Percentiles rank a stretch among this genome's conserved stretches.
Evolutionary conservation across 2,888 invertebrate genomes (phyloP).

Genomic region (Phyllotreta striolata): DNA sequence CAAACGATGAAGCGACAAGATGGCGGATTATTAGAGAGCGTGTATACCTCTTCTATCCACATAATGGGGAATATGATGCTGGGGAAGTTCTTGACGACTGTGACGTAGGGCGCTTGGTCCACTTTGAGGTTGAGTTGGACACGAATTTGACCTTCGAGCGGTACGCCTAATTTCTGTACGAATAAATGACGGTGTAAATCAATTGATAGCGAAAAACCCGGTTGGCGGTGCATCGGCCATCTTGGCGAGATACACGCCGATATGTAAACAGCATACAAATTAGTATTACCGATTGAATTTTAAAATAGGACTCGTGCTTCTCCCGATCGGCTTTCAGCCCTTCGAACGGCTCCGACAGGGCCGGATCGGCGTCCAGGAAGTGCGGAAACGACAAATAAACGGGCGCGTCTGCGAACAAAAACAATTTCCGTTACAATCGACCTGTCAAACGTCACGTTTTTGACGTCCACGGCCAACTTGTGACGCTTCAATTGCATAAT

Average conservation of each 20-base stretch:
- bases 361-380: slow-evolving; percentile 82
- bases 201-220: too few species aligned
- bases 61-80: slow-evolving; percentile 85
- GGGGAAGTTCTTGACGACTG: slow-evolving; percentile 78
- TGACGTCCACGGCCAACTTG: too few species aligned
- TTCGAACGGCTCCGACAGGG: slow-evolving; percentile 71
- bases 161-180: slow-evolving; percentile 83
- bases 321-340: slow-evolving; percentile 75
- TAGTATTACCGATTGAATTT: slow-evolving; percentile 80
- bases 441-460: background rate
- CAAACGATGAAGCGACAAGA: too few species aligned
- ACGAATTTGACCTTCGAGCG: slow-evolving; percentile 81
- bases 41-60: slow-evolving; percentile 80
- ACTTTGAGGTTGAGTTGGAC: slow-evolving; percentile 85
- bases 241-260: background rate
- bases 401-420: slow-evolving; percentile 74
- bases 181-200: slow-evolving; percentile 31
- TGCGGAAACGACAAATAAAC: slow-evolving; percentile 90
- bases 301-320: slow-evolving; percentile 79
- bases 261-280: background rate
- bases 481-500: too few species aligned
- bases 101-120: slow-evolving; percentile 74
- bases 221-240: background rate
- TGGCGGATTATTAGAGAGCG: background rate
- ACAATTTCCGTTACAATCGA: slow-evolving; percentile 16